These are phyloP conservation scores for Benitochromis conjunctus DNA, from an alignment of 2,113 vertebrate genomes.

Conservation along the genomic window DNA sequence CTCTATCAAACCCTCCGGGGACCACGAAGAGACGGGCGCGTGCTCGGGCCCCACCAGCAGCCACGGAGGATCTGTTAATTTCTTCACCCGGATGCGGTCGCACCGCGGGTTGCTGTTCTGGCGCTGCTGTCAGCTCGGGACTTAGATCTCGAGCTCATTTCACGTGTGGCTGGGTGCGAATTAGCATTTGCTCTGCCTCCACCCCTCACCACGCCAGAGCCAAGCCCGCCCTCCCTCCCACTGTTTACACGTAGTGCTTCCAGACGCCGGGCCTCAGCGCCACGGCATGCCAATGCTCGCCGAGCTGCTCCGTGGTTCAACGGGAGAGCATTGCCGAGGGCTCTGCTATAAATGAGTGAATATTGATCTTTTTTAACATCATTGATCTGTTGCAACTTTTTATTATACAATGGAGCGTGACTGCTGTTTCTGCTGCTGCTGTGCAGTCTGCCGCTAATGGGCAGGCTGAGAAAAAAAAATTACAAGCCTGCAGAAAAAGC, in stretches of 20 bases:
- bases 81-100: constrained; percentile 48
- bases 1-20: constrained; percentile 33
- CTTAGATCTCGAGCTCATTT: constrained; percentile 75
- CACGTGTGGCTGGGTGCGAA: constrained; percentile 77
- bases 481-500: not conserved
- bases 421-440: not conserved
- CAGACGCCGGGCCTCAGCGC: constrained; percentile 20
- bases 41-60: constrained; percentile 19
- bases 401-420: not conserved
- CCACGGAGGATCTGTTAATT: constrained; percentile 63
- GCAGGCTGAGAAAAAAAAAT: not conserved
- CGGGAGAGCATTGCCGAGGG: constrained; percentile 13
- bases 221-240: not conserved
- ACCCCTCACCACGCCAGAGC: constrained; percentile 28
- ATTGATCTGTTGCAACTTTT: constrained; percentile 29
- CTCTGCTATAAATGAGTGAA: constrained; percentile 24
- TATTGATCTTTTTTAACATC: constrained; percentile 31
- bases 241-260: constrained; percentile 35
- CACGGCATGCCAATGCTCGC: constrained; percentile 28
- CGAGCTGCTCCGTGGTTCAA: constrained; percentile 22
- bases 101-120: constrained; percentile 47
- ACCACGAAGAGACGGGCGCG: constrained; percentile 14
- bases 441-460: constrained; percentile 15
- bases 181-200: constrained; percentile 70
- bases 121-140: constrained; percentile 44